Conservation (phyloP, 2,113 vertebrate genomes). For the Microtus montanus region DNA sequence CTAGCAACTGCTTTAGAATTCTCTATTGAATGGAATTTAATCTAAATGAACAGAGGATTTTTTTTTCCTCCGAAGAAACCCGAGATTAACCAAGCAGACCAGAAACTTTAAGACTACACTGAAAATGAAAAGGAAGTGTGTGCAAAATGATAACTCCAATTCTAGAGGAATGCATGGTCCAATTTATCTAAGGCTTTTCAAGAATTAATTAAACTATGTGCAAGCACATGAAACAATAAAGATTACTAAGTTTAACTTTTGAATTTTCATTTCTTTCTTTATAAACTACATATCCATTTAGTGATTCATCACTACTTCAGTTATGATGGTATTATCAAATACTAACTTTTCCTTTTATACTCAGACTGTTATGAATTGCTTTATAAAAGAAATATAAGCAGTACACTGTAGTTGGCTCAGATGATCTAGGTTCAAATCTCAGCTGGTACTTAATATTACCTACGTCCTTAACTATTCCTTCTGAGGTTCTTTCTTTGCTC, state of each 20-base stretch:
- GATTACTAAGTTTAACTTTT: slow-evolving; percentile 34
- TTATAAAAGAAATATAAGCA: neutral
- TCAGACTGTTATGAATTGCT: neutral
- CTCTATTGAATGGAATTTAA: slow-evolving; percentile 34
- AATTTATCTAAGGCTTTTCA: slow-evolving; percentile 45
- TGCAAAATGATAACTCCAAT: neutral
- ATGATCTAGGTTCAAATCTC: neutral
- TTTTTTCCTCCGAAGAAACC: neutral
- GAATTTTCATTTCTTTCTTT: slow-evolving; percentile 13
- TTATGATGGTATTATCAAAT: neutral
- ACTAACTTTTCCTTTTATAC: slow-evolving; percentile 16
- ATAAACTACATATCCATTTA: neutral
- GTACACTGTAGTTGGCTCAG: neutral
- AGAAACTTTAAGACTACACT: neutral
- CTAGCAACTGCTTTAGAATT: slow-evolving; percentile 19
- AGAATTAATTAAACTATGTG: slow-evolving; percentile 36
- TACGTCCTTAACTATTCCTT: neutral
- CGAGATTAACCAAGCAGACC: neutral
- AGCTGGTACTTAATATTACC: neutral
- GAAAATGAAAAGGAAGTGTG: slow-evolving; percentile 35
- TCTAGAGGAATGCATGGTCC: neutral
- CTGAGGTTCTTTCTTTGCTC: neutral
- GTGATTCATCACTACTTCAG: neutral
- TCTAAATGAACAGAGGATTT: slow-evolving; percentile 26
- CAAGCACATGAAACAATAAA: neutral